These are phyloP conservation scores for Synanthedon tipuliformis DNA, from an alignment of 2,888 invertebrate genomes.

Conservation along the genomic window DNA sequence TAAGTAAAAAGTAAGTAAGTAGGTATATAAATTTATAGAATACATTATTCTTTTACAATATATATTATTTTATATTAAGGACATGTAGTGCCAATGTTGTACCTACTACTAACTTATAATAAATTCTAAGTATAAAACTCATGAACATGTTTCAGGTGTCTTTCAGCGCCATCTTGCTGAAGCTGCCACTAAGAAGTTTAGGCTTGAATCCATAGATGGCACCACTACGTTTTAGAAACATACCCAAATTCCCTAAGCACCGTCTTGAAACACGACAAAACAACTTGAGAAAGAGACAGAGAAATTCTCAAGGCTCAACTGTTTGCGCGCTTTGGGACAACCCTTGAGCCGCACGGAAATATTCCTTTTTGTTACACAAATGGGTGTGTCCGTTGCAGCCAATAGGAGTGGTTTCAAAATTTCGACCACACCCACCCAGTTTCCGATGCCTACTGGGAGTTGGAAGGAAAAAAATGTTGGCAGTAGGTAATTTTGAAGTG, in stretches of 20 bases:
- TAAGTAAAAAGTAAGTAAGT: no score
- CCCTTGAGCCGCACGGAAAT: conserved; percentile 21
- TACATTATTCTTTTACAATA: no score
- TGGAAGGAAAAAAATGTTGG: conserved; percentile 57
- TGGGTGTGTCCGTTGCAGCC: conserved; percentile 50
- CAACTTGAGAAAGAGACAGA: conserved; percentile 60
- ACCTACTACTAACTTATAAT: no score
- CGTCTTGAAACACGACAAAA: conserved; percentile 53
- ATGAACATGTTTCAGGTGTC: conserved; percentile 11
- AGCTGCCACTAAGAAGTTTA: conserved; percentile 25
- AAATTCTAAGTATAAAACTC: no score
- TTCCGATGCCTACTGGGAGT: conserved; percentile 67
- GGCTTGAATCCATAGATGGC: conserved; percentile 33
- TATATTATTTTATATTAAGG: no score
- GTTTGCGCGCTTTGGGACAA: conserved; percentile 33
- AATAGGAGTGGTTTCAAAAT: conserved; percentile 45
- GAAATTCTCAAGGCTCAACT: conserved; percentile 60
- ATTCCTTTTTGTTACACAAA: conserved; percentile 48
- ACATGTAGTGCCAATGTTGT: no score
- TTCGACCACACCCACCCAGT: conserved; percentile 55
- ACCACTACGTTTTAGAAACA: conserved; percentile 34
- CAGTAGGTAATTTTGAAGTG: conserved; percentile 61
- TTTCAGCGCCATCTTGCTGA: conserved; percentile 49
- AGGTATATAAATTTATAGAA: no score
- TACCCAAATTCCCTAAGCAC: conserved; percentile 51